Evolutionary conservation across 2,888 invertebrate species (phyloP).

Genomic region (Hirtodrosophila cameraria): DNA sequence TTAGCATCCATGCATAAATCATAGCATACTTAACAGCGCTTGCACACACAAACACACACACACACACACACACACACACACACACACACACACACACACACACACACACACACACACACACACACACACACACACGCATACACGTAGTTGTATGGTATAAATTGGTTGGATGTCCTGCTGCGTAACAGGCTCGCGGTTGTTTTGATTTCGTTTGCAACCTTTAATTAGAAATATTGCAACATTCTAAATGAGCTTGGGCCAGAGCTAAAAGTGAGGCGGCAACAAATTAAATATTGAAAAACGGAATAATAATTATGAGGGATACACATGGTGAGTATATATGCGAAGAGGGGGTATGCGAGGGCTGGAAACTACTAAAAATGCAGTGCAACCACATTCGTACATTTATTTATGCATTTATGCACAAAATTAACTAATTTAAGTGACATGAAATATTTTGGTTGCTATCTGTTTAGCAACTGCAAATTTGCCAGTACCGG

Average conservation of each 20-base stretch:
- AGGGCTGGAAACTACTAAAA: neutral
- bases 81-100: slow-evolving; percentile 7
- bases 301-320: slow-evolving; percentile 70
- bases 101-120: slow-evolving; percentile 18
- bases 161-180: slow-evolving; percentile 52
- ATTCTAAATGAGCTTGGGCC: slow-evolving; percentile 61
- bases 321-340: neutral
- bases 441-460: slow-evolving; percentile 72
- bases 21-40: slow-evolving; percentile 72
- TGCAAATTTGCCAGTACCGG: slow-evolving; percentile 35
- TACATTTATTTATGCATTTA: slow-evolving; percentile 68
- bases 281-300: slow-evolving; percentile 77
- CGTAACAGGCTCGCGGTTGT: slow-evolving; percentile 65
- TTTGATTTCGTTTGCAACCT: slow-evolving; percentile 79
- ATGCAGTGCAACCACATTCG: slow-evolving; percentile 47
- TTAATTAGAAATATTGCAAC: slow-evolving; percentile 80
- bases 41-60: slow-evolving; percentile 18
- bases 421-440: slow-evolving; percentile 76
- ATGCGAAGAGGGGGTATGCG: too few species aligned
- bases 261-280: slow-evolving; percentile 13
- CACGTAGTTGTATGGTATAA: too few species aligned
- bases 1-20: slow-evolving; percentile 76
- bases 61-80: slow-evolving; percentile 4
- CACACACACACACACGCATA: slow-evolving; percentile 2
- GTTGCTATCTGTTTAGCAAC: slow-evolving; percentile 45